Base-by-base conservation (phyloP, 92 coral and sea anemone genomes). In the Siderastrea radians region DNA sequence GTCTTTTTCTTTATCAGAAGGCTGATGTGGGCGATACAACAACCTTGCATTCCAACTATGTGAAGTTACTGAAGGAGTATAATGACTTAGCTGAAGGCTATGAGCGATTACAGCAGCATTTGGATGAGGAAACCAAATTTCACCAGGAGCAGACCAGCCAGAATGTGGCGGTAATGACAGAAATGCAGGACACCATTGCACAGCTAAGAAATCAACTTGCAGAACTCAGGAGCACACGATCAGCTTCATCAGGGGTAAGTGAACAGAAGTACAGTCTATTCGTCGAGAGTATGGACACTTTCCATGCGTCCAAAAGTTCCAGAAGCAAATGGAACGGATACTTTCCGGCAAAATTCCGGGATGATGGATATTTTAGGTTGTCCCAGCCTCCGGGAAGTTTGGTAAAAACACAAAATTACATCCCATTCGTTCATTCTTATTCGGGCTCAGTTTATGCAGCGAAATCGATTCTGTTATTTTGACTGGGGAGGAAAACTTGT, bases 111-210 rank as follows among this genome's bases (percentile, higher is more conserved):
- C 91, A 89, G 63, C 90, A 88, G 79, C 95, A 92, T 68, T 63
- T 95, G 83, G 95, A 95, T 67, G 95, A 90, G 46, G 96, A 94
- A 47, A 87, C 96, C 1, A 97, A 97, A 81, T 97, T 94, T 54
- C 93, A 92, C 78, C 98, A 95, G 71, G 98, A 94, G 72, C 98
- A 97, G 82, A 95, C 98, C 54, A 97, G 98, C 67, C 95, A 95
- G 82, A 97, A 97, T 70, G 99, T 95, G 6, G 91, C 96, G 6
- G 91, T 97, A 3, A 97, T 97, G 99, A 94, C 95, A 11, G 99
- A 97, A 79, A 97, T 97, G 99, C 99, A 97, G 61, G 99, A 97
- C 43, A 94, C 99, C 43, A 97, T 97, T n/a, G 94, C 91, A 49
- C 92, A 90, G 49, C 92, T 97, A 11, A 91, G 82, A 75, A 67